Conservation (phyloP, 2,888 invertebrate genomes). For the Tuberolachnus salignus region DNA sequence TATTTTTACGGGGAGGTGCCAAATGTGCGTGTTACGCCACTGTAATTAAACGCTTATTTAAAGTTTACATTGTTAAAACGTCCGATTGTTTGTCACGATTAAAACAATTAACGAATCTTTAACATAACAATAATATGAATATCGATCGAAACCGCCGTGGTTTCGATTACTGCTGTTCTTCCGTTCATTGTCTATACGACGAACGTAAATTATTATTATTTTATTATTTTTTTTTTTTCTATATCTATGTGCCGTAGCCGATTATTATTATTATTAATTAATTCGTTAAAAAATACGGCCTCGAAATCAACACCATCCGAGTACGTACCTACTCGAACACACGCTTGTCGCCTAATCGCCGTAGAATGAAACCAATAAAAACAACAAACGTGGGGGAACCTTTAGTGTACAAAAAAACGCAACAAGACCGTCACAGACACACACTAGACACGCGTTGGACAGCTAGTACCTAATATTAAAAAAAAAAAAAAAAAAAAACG, state of each 20-base stretch:
- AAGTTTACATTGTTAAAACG: no score
- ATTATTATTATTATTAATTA: slow-evolving; percentile 35
- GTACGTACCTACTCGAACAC: no score
- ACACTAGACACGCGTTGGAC: neutral
- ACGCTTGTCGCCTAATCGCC: no score
- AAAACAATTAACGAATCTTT: no score
- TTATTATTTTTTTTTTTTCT: no score
- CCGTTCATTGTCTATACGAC: neutral
- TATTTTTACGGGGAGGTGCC: no score
- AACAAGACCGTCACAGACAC: slow-evolving; percentile 11
- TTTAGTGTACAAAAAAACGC: neutral
- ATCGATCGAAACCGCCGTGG: neutral
- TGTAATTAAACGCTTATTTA: no score
- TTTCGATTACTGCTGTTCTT: neutral
- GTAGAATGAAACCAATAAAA: slow-evolving; percentile 49
- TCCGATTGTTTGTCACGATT: no score
- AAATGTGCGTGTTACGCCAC: no score
- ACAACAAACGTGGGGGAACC: slow-evolving; percentile 41
- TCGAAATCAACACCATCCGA: slow-evolving; percentile 49
- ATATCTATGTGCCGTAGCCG: neutral
- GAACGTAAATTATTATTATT: neutral
- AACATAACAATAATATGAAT: neutral
- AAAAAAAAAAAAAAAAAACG: no score
- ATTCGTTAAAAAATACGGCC: slow-evolving; percentile 26
- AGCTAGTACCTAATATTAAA: neutral